Base-by-base conservation (phyloP, 2,113 vertebrate genomes). In the Elgaria multicarinata region DNA sequence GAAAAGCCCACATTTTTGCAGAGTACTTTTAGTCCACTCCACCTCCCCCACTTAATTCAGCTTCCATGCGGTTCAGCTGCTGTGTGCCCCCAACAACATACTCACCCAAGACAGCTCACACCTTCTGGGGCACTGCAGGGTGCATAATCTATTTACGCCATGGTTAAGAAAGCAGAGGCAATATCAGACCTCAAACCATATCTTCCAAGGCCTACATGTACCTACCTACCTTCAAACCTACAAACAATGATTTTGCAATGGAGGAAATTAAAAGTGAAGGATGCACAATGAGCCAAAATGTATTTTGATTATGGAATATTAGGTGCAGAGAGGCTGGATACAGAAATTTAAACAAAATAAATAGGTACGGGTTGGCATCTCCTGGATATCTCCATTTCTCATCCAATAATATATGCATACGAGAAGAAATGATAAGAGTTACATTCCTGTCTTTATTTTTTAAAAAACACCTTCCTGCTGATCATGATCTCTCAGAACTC, bases 401-500 rank as follows among this genome's bases (percentile, higher is more conserved):
- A 36, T 8, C 31, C 31, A 76, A 50, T 77, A 84, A 77, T 39
- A 33, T 53, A 84, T n/a, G 67, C 58, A 53, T 83, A 55, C 64
- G 42, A 50, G 39, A 71, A 3, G 28, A 67, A 46, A 46, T 50
- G n/a, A 10, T 67, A 69, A 66, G 26, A 42, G 64, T 78, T 85
- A 78, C 46, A 85, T 31, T 53, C 18, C n/a, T 42, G n/a, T 67
- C 62, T 89, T 89, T 89, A 89, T 85, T 89, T 82, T 85, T 89
- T 82, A 33, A 80, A 83, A 83, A 69, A 77, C 33, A 67, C 42
- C 44, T 78, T 26, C 46, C 64, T 16, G 20, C 62, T 42, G 81
- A 66, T n/a, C n/a, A 85, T 42, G 44, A 18, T 31, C 44, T 55
- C 74, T 85, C 78, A 39, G 36, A 69, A 44, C 62, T 78, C 62